Evolutionary conservation across 2,113 vertebrate genomes (phyloP), one percentile per base, ranked within the genome.

Genomic region (Campylorhamphus procurvoides): DNA sequence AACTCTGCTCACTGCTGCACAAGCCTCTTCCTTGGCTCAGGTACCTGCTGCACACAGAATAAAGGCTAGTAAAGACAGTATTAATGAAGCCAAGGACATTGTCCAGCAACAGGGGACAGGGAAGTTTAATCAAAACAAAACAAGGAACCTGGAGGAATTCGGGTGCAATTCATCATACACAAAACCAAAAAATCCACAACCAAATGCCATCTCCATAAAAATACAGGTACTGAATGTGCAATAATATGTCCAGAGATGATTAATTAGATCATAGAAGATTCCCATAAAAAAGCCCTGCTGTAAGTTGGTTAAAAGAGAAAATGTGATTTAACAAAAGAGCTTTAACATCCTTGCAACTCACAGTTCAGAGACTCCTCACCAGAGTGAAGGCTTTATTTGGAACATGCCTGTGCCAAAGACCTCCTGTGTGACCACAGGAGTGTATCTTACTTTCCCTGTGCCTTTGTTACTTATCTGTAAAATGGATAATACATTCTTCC

Each of bases 331-430:
- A 91, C 66, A 74, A 64, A 87, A 91, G 74, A 77, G 49, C 50
- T 83, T 93, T 95, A 77, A 74, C 55, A 69, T 87, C 47, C 79
- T 86, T 75, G 87, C 55, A 85, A 63, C 56, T 96, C 92, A 79
- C 59, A 77, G 76, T 93, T 94, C 88, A 77, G n/a, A 88, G 78
- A 86, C 53, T 77, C 42, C 71, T 80, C 79, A 80, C 49, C 85
- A 74, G 84, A 94, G 58, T 19, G 86, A 89, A 84, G 66, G 53
- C 89, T 92, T 89, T 94, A 80, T 95, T 82, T 95, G 94, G 68
- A 88, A 62, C 62, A 56, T 2, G 19, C 33, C 59, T 88, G 59
- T 90, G 82, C 76, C 3, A 7, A 33, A 91, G 87, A 90, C 88
- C 92, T 95, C 92, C 90, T 81, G 64, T 64, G 85, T 91, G 68